Evolutionary conservation across 2,888 invertebrate species (phyloP).

Genomic region (Phaonia tiefii): DNA sequence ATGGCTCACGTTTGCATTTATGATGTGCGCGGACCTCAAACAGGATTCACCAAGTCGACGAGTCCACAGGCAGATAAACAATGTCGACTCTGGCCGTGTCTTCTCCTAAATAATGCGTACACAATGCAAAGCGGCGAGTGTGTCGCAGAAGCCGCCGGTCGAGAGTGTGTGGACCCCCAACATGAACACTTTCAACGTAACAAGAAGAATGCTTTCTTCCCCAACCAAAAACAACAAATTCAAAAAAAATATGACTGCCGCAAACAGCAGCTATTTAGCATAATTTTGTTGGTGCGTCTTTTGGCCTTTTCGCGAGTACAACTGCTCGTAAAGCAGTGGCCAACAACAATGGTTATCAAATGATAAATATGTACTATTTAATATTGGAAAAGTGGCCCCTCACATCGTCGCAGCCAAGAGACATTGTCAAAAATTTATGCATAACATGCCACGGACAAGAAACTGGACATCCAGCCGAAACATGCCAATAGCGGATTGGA

Average conservation of each 20-base stretch:
- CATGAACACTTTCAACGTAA: constrained; percentile 53
- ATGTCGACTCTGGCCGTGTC: not conserved
- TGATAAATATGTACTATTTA: constrained; percentile 66
- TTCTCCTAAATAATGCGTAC: constrained; percentile 55
- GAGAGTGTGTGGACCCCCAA: constrained; percentile 56
- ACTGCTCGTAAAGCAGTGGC: constrained; percentile 30
- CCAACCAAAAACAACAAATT: not conserved
- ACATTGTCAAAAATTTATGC: constrained; percentile 62
- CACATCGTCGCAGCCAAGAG: constrained; percentile 21
- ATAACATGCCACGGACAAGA: constrained; percentile 63
- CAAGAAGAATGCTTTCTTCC: not conserved
- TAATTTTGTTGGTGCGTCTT: constrained; percentile 60
- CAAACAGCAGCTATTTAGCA: constrained; percentile 68
- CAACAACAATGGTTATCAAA: constrained; percentile 59
- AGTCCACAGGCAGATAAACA: constrained; percentile 25
- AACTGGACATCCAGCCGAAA: constrained; percentile 10
- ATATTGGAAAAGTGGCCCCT: constrained; percentile 59
- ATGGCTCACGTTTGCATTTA: constrained; percentile 67
- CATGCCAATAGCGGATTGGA: too few relatives aligned
- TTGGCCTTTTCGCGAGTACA: constrained; percentile 5
- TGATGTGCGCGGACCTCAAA: constrained; percentile 58
- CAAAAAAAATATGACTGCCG: constrained; percentile 44
- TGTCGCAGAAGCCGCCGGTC: constrained; percentile 80
- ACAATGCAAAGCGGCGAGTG: constrained; percentile 67
- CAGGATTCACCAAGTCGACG: constrained; percentile 60